phyloP scores from a whole-genome alignment of 2,797 vertebrate genomes.

The Okamejei kenojei region DNA sequence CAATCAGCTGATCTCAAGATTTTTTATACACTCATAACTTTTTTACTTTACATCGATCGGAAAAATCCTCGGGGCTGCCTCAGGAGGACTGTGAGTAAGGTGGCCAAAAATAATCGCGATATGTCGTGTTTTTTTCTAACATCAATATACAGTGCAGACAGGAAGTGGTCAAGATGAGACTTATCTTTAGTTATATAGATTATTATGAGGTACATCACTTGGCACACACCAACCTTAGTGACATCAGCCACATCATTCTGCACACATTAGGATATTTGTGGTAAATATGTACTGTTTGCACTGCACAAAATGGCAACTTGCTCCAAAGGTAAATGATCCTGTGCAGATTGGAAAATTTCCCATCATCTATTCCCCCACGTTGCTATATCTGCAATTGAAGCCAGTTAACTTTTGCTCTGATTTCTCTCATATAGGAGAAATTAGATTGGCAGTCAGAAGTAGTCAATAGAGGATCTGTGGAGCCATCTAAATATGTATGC shows the following conservation, averaged over 20 bases:
- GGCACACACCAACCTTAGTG: background rate
- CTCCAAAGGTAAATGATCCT: background rate
- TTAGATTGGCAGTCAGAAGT: background rate
- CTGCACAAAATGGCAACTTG: background rate
- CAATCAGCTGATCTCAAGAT: no score
- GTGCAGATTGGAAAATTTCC: background rate
- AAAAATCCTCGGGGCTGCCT: no score
- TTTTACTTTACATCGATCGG: no score
- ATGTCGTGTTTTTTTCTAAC: no score
- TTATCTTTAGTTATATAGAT: no score
- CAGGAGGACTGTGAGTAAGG: no score
- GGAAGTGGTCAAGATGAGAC: no score
- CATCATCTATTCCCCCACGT: background rate
- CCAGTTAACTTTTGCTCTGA: background rate
- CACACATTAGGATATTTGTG: background rate
- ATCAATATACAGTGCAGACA: no score
- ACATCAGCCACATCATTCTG: background rate
- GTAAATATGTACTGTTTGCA: background rate
- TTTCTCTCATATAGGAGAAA: background rate
- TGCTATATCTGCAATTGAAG: background rate
- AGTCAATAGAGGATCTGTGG: background rate
- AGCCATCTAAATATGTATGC: background rate
- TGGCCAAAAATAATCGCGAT: no score
- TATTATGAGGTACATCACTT: no score
- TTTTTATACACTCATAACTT: no score